Percentiles rank a stretch among this genome's conserved stretches.
phyloP scores from a whole-genome alignment of 2,113 vertebrate genomes.

The Corythaeola cristata region DNA sequence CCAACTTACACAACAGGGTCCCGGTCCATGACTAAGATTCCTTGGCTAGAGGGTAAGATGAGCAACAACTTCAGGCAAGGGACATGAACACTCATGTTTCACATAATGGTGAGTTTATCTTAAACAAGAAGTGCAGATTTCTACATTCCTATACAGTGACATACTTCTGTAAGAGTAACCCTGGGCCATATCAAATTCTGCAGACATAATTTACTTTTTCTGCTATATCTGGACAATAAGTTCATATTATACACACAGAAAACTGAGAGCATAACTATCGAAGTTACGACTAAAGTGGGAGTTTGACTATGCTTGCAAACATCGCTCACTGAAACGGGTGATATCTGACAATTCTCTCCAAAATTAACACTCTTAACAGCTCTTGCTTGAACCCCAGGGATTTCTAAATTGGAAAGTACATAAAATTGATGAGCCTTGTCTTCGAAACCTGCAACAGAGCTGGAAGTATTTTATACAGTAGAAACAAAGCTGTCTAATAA shows the following conservation, averaged over 20 bases:
- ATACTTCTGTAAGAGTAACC: background rate
- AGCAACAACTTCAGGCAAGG: background rate
- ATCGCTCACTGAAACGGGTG: background rate
- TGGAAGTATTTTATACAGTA: slow-evolving; percentile 16
- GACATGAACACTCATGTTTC: background rate
- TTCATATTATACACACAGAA: background rate
- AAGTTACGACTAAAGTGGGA: background rate
- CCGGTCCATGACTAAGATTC: background rate
- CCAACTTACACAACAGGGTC: background rate
- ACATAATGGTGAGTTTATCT: background rate
- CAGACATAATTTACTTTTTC: background rate
- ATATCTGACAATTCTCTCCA: background rate
- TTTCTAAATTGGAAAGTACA: background rate
- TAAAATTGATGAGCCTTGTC: slow-evolving; percentile 7
- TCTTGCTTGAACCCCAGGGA: background rate
- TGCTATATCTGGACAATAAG: background rate
- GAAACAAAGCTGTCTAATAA: slow-evolving; percentile 38
- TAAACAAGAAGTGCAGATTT: background rate
- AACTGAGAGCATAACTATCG: background rate
- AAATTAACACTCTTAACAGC: slow-evolving; percentile 35
- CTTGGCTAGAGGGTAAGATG: background rate
- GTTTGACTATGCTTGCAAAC: background rate
- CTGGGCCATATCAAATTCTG: background rate
- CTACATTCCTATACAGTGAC: background rate
- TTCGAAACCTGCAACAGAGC: slow-evolving; percentile 1